These are phyloP conservation scores for Melanogrammus aeglefinus DNA, from an alignment of 2,797 vertebrate species.

Conservation along the genomic window DNA sequence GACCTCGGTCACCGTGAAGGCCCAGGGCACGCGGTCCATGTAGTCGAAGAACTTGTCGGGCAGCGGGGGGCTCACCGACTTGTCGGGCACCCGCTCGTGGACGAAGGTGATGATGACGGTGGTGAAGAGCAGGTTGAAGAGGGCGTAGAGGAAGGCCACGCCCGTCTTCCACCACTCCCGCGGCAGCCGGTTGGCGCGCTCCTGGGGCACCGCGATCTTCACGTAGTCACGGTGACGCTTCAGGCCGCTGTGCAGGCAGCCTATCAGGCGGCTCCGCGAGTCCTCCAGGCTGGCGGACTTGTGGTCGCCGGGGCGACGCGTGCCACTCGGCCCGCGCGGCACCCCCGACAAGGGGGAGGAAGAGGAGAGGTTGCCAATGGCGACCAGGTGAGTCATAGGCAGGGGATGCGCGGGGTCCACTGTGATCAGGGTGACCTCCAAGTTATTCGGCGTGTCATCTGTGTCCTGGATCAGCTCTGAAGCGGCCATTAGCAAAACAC, in stretches of 20 bases:
- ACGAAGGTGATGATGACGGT: constrained; percentile 92
- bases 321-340: background rate
- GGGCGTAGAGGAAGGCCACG: constrained; percentile 86
- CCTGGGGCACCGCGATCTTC: constrained; percentile 79
- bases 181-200: constrained; percentile 75
- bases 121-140: constrained; percentile 86
- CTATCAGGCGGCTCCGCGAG: constrained; percentile 64
- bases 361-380: constrained; percentile 34
- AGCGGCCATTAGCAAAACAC: constrained; percentile 48
- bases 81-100: constrained; percentile 92
- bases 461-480: constrained; percentile 46
- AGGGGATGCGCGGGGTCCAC: background rate
- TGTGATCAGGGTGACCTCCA: constrained; percentile 37
- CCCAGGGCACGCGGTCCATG: constrained; percentile 86
- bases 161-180: constrained; percentile 96
- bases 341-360: background rate
- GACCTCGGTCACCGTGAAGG: constrained; percentile 93
- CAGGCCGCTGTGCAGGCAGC: constrained; percentile 72
- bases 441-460: background rate
- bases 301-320: constrained; percentile 38
- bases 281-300: constrained; percentile 62
- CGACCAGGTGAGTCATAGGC: constrained; percentile 6
- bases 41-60: constrained; percentile 98
- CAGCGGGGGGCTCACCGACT: constrained; percentile 86
- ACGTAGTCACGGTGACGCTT: constrained; percentile 84